Evolutionary conservation across 2,797 vertebrate genomes (phyloP).

Genomic region (Delichon dasypus): DNA sequence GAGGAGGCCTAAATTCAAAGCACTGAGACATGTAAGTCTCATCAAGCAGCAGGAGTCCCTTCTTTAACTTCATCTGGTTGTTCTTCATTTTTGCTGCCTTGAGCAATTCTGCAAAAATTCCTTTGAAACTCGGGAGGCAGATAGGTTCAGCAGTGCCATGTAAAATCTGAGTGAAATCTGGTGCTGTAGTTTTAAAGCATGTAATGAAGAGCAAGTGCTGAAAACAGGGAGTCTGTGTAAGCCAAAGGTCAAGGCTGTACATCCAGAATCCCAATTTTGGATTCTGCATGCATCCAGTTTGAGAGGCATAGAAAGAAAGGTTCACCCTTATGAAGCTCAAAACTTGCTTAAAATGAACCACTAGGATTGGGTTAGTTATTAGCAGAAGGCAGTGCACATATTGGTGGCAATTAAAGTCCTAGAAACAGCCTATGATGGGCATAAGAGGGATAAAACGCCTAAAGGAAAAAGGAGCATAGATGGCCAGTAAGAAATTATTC

Average conservation of each 20-base stretch:
- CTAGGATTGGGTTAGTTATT: background rate
- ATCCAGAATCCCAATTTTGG: background rate
- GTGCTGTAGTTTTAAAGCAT: slow-evolving; percentile 27
- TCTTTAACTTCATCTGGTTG: slow-evolving; percentile 50
- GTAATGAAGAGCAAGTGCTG: slow-evolving; percentile 27
- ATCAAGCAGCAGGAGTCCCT: slow-evolving; percentile 65
- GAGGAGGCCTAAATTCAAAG: slow-evolving; percentile 62
- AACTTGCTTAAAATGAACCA: background rate
- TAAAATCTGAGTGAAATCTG: slow-evolving; percentile 1
- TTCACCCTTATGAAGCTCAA: background rate
- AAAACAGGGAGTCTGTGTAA: slow-evolving; percentile 17
- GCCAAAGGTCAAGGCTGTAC: slow-evolving; percentile 25
- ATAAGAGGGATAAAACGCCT: background rate
- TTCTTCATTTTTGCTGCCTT: slow-evolving; percentile 63
- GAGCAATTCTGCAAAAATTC: slow-evolving; percentile 64
- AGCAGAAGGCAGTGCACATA: background rate
- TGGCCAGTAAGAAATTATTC: slow-evolving; percentile 8
- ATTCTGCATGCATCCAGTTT: background rate
- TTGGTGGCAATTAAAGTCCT: slow-evolving; percentile 12
- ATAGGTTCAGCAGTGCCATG: slow-evolving; percentile 26
- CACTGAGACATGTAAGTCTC: slow-evolving; percentile 53
- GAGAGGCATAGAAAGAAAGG: background rate
- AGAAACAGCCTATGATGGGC: background rate
- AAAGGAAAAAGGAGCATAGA: background rate
- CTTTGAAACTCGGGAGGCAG: slow-evolving; percentile 52